phyloP scores from a whole-genome alignment of 2,888 invertebrate species.

The Orthonychiurus folsomi region DNA sequence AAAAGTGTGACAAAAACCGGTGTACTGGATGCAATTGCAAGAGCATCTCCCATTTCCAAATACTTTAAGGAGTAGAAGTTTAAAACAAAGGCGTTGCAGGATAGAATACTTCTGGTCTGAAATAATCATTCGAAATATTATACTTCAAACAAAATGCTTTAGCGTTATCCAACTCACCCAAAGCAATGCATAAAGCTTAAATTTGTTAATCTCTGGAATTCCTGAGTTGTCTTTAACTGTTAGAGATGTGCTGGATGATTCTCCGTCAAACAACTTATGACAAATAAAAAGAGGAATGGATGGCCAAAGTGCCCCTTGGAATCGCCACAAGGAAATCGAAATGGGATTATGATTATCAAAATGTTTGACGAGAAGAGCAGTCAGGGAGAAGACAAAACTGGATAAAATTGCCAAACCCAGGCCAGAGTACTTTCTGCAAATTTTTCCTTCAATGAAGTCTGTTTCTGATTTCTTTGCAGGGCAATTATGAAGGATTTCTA shows the following conservation, averaged over 20 bases:
- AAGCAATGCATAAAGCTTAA: not conserved
- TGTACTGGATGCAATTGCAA: constrained; percentile 22
- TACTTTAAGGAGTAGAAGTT: constrained; percentile 36
- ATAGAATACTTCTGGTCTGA: constrained; percentile 14
- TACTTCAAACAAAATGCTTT: not conserved
- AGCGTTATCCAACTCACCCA: not conserved
- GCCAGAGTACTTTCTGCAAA: constrained; percentile 25
- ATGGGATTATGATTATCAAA: constrained; percentile 31
- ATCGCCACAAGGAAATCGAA: constrained; percentile 34
- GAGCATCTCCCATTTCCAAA: constrained; percentile 31
- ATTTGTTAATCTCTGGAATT: too few species aligned
- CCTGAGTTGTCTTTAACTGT: too few species aligned
- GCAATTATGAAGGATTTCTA: too few species aligned
- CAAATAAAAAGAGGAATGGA: constrained; percentile 21
- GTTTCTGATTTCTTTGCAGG: too few species aligned
- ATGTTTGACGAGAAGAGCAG: constrained; percentile 32
- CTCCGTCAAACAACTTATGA: constrained; percentile 12
- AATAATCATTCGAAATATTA: not conserved
- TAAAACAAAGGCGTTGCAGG: constrained; percentile 20
- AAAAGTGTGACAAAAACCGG: constrained; percentile 23
- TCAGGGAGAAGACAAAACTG: constrained; percentile 28
- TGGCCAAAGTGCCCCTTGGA: constrained; percentile 34
- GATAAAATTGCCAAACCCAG: constrained; percentile 28
- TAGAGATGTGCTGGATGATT: too few species aligned
- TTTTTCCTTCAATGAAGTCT: too few species aligned